phyloP scores from a whole-genome alignment of 2,797 vertebrate species.

The Oryzias sinensis region DNA sequence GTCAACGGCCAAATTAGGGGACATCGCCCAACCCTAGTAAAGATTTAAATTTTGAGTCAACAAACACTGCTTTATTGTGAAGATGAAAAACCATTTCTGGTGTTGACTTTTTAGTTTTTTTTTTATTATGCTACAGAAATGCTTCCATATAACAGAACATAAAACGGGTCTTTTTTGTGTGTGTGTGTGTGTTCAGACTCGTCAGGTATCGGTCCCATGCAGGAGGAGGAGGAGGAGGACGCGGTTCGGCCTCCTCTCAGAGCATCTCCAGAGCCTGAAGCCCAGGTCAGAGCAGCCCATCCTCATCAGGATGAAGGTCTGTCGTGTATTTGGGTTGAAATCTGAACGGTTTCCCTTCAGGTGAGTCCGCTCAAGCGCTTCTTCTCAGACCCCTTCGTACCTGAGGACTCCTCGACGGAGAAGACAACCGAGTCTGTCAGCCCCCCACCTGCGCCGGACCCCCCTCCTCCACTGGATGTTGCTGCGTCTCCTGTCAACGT shows the following conservation, averaged over 20 bases:
- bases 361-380: conserved; percentile 64
- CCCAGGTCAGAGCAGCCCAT: conserved; percentile 46
- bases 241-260: conserved; percentile 57
- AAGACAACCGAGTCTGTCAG: conserved; percentile 30
- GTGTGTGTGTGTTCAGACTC: conserved; percentile 54
- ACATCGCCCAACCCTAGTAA: too few relatives aligned
- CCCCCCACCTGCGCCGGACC: conserved; percentile 36
- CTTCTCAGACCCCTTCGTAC: conserved; percentile 80
- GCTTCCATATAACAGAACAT: too few relatives aligned
- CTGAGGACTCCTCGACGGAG: conserved; percentile 52
- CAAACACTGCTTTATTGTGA: too few relatives aligned
- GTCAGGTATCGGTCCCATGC: conserved; percentile 41
- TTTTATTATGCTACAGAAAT: too few relatives aligned
- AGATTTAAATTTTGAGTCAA: too few relatives aligned
- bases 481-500: conserved; percentile 5
- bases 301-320: neutral
- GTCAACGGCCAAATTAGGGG: too few relatives aligned
- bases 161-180: rapidly evolving
- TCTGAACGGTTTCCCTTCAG: conserved; percentile 43
- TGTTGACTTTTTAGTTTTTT: too few relatives aligned
- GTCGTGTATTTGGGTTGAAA: neutral
- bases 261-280: conserved; percentile 42
- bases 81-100: too few relatives aligned
- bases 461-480: conserved; percentile 13
- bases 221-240: conserved; percentile 55